Evolutionary conservation across 2,113 vertebrate species (phyloP), one percentile per base, ranked within the genome.

Genomic region (Nestor notabilis): DNA sequence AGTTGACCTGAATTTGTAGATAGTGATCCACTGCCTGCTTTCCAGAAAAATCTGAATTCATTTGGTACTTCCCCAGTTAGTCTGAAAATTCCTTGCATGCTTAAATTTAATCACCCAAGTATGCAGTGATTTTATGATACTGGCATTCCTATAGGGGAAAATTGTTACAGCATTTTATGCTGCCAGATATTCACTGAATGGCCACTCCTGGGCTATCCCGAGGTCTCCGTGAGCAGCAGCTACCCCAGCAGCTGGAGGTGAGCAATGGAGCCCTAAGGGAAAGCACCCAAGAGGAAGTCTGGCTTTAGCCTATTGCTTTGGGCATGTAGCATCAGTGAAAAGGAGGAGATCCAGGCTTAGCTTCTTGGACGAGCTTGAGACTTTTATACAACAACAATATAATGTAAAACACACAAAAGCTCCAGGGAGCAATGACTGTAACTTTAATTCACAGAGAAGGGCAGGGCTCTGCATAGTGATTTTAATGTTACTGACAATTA

Each of bases 251-350:
- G 41, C 44, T 29, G 27, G 39, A 53, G 29, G 18, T 5, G 18
- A 74, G 49, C 2, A 13, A 25, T 5, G 10, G 5, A 17, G 19
- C 24, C 43, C 7, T 8, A 10, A 13, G 25, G 63, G 35, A 68
- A 63, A 68, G 50, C 50, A 28, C 10, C 17, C 9, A 14, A 47
- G 25, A 71, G 14, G 14, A 31, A n/a, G 8, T 13, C 31, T 61
- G 60, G 3, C 43, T 72, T 53, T 16, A 49, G 21, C 8, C 21
- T 81, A 0, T 29, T 18, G 5, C 25, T 56, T n/a, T 6, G 35
- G 70, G 37, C 17, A 50, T 0, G 2, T 2, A 17, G 56, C 4
- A 29, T 11, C 13, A 1, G 0, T 68, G 81, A 25, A 63, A 89
- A 70, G 7, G 6, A 11, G 15, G 9, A 68, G 18, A 64, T 11